Percentiles rank a stretch among this genome's conserved stretches.
phyloP scores from a whole-genome alignment of 1,140 invertebrate species.

The Leptinotarsa undecemlineata region DNA sequence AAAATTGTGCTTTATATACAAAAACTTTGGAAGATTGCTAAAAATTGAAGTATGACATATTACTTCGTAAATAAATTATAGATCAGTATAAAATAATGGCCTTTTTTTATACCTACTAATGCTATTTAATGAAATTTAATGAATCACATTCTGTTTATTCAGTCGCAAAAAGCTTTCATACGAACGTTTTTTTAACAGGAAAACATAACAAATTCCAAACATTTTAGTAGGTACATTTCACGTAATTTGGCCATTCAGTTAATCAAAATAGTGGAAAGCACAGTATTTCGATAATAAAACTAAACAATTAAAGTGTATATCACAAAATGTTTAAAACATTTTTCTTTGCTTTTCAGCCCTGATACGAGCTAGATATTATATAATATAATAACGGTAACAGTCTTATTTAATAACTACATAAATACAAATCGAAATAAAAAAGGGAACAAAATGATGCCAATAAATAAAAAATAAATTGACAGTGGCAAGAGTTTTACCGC shows the following conservation, averaged over 20 bases:
- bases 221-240: constrained; percentile 16
- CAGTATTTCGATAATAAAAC: constrained; percentile 34
- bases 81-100: background rate
- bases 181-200: background rate
- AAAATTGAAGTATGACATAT: constrained; percentile 9
- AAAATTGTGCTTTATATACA: constrained; percentile 37
- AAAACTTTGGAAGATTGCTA: constrained; percentile 38
- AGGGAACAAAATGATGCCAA: constrained; percentile 25
- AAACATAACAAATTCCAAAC: constrained; percentile 3
- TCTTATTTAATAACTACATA: constrained; percentile 55
- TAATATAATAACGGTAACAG: constrained; percentile 56
- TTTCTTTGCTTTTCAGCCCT: constrained; percentile 42
- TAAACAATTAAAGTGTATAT: constrained; percentile 46
- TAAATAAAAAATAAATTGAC: constrained; percentile 28
- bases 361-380: constrained; percentile 45
- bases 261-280: constrained; percentile 34
- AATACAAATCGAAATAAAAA: constrained; percentile 42
- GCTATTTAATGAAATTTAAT: background rate
- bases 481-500: constrained; percentile 22
- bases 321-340: constrained; percentile 54
- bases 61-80: background rate
- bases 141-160: background rate
- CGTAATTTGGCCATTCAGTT: constrained; percentile 38
- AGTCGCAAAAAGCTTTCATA: background rate
- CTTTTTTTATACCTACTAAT: background rate